Base-by-base conservation (phyloP, 2,113 vertebrate genomes). In the Calcarius ornatus region DNA sequence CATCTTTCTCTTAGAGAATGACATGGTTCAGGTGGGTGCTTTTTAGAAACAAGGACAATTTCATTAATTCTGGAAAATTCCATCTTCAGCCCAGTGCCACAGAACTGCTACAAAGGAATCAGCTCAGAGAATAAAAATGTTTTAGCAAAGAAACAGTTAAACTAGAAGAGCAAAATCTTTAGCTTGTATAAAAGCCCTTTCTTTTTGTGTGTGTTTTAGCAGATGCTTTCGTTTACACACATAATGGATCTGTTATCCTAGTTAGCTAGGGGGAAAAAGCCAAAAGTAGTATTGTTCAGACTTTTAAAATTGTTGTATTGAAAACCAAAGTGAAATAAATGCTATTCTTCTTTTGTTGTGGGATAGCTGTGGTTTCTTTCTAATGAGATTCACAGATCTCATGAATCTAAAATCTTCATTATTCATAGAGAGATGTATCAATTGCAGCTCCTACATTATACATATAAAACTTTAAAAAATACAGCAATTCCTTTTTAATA, bases 241-340 rank as follows among this genome's bases (percentile, higher is more conserved):
- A 38, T 88, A 93, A 92, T 81, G 57, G 82, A 68, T 86, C 63
- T 64, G 63, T 80, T 77, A 94, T 87, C 75, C 45, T 68, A 79
- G 64, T 92, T 81, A 93, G 76, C 25, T 77, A 30, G 3, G 35
- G 16, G 4, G 20, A 43, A 79, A 90, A 77, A 71, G 69, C 68
- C 63, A 47, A 23, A 90, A 90, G 70, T 69, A 90, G 48, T 73
- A 92, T 79, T 94, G 31, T 93, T 96, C 68, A 69, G 87, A 91
- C 59, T 94, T 94, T 94, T 78, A 90, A 95, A 97, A 97, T 40
- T 35, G 16, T 70, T 94, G 45, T 28, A 92, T 68, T 79, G 61
- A 95, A 97, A 95, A 82, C 66, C 65, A 88, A 93, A 85, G 48
- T 81, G 84, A 93, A 81, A 95, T 72, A 94, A 97, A 97, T 63